These are phyloP conservation scores for Plectrocnemia conspersa DNA, from an alignment of 1,140 invertebrate genomes.

Conservation along the genomic window DNA sequence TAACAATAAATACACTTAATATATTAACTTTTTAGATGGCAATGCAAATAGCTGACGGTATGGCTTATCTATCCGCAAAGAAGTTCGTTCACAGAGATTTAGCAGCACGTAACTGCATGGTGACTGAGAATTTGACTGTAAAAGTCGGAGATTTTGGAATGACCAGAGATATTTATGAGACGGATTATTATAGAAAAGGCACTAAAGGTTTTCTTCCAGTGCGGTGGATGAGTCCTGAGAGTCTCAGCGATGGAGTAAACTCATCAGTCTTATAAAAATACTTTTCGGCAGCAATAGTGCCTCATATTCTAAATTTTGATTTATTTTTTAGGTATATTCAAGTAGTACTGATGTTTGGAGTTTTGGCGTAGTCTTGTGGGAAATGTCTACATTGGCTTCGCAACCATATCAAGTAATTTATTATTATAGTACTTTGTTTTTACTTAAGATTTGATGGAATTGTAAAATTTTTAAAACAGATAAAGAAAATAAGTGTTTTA, in stretches of 20 bases:
- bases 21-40: conserved; percentile 89
- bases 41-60: conserved; percentile 95
- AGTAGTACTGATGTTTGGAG: conserved; percentile 93
- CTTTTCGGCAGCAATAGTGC: no score
- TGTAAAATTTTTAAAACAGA: no score
- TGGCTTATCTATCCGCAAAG: conserved; percentile 91
- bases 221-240: conserved; percentile 89
- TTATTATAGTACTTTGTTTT: no score
- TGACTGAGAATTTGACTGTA: conserved; percentile 82
- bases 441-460: no score
- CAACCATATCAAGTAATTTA: conserved; percentile 92
- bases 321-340: conserved; percentile 70
- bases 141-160: conserved; percentile 96
- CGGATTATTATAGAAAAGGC: conserved; percentile 93
- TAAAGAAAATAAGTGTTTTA: no score
- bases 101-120: conserved; percentile 96
- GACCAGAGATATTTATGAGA: conserved; percentile 96
- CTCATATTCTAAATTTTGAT: no score
- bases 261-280: not conserved
- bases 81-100: conserved; percentile 97
- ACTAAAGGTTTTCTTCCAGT: conserved; percentile 83
- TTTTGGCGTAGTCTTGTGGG: conserved; percentile 94
- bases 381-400: conserved; percentile 93
- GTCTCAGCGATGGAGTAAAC: conserved; percentile 81
- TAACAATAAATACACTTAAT: no score